phyloP scores from a whole-genome alignment of 2,888 invertebrate genomes.

The Eristalinus aeneus region DNA sequence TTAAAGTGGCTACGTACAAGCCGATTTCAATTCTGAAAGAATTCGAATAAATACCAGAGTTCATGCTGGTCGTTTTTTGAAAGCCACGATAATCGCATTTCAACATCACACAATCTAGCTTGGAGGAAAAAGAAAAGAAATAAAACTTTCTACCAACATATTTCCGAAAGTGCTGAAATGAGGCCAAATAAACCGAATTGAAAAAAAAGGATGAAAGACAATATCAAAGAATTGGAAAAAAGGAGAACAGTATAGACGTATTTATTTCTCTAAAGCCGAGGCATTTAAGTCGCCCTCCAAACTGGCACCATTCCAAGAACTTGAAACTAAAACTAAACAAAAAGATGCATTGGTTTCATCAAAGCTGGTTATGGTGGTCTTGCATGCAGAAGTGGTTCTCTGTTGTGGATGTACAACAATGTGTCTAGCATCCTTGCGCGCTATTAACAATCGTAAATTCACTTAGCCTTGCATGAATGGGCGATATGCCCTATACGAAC shows the following conservation, averaged over 20 bases:
- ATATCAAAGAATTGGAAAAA: slow-evolving; percentile 34
- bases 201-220: slow-evolving; percentile 1
- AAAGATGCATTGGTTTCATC: slow-evolving; percentile 57
- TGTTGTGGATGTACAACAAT: slow-evolving; percentile 54
- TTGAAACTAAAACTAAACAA: slow-evolving; percentile 44
- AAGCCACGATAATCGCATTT: not conserved
- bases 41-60: no score
- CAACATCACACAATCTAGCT: slow-evolving; percentile 40
- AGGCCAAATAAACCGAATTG: not conserved
- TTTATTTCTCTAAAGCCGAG: slow-evolving; percentile 55
- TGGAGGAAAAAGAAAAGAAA: slow-evolving; percentile 30
- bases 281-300: slow-evolving; percentile 49
- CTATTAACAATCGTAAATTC: slow-evolving; percentile 64
- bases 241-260: slow-evolving; percentile 52
- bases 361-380: slow-evolving; percentile 20
- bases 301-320: slow-evolving; percentile 63
- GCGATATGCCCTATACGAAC: slow-evolving; percentile 2
- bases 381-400: slow-evolving; percentile 60
- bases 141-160: slow-evolving; percentile 53
- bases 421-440: slow-evolving; percentile 54
- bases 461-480: slow-evolving; percentile 36
- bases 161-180: slow-evolving; percentile 11
- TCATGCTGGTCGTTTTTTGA: no score
- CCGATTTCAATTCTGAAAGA: no score
- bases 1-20: no score